These are phyloP conservation scores for Chaetophractus vellerosus DNA, from an alignment of 2,797 vertebrate species.

Conservation along the genomic window DNA sequence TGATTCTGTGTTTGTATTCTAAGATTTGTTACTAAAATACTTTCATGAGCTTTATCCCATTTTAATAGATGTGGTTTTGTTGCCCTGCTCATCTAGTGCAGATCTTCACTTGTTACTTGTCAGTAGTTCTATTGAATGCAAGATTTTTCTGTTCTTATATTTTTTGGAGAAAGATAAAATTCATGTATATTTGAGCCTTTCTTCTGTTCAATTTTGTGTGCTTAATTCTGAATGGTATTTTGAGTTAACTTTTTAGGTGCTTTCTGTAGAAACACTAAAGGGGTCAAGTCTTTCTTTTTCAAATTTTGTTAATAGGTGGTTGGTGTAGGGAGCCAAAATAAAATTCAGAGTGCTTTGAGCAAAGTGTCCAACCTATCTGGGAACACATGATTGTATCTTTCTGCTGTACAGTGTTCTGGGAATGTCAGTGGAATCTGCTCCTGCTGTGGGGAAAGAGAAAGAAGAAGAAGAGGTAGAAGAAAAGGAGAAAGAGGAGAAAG, in stretches of 20 bases:
- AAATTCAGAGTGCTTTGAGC: slow-evolving; percentile 52
- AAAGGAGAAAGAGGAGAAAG: slow-evolving; percentile 76
- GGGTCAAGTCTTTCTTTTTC: slow-evolving; percentile 1
- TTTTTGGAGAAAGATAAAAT: slow-evolving; percentile 57
- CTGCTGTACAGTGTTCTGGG: slow-evolving; percentile 82
- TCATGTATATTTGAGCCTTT: slow-evolving; percentile 51
- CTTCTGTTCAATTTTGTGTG: slow-evolving; percentile 49
- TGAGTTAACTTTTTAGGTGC: slow-evolving; percentile 29
- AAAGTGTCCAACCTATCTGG: neutral
- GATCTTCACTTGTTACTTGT: slow-evolving; percentile 13
- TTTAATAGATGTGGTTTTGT: slow-evolving; percentile 53
- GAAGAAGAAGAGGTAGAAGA: slow-evolving; percentile 66
- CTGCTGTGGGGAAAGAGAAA: slow-evolving; percentile 72
- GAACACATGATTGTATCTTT: slow-evolving; percentile 63
- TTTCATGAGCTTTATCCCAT: slow-evolving; percentile 34
- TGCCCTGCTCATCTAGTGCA: neutral
- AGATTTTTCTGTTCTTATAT: slow-evolving; percentile 48
- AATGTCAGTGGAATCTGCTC: slow-evolving; percentile 62
- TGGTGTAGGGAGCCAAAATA: neutral
- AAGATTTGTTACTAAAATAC: slow-evolving; percentile 54
- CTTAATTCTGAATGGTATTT: slow-evolving; percentile 44
- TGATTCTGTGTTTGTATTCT: slow-evolving; percentile 10
- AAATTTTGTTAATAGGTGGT: neutral
- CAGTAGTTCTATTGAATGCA: slow-evolving; percentile 45
- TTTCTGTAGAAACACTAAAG: slow-evolving; percentile 43